Base-by-base conservation (phyloP, 2,888 invertebrate species). In the Plagodis pulveraria region DNA sequence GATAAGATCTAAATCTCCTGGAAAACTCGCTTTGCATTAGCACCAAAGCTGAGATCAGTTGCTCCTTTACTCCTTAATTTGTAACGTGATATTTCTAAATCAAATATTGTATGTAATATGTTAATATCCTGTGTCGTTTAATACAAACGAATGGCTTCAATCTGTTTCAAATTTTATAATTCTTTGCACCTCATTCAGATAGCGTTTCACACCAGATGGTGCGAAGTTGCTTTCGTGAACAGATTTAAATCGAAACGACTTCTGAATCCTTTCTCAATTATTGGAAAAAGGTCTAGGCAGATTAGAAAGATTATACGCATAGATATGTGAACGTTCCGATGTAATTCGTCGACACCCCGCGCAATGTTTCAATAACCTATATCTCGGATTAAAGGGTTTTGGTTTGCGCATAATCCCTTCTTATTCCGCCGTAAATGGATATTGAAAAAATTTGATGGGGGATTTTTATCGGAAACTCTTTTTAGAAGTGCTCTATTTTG, bases 401-500 rank as follows among this genome's bases (percentile, higher is more conserved):
- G 81, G 82, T 84, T 85, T 81, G 80, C 81, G 83, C 80, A 86
- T 88, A 89, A 88, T 89, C 89, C 84, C 78, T 82, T 84, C 85
- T 87, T 87, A 89, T 88, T 87, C 79, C 83, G 81, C 79, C 81
- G 84, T 86, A 86, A 89, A 89, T 88, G 89, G 88, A 87, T 89
- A 88, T 89, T 87, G 89, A 87, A 86, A 87, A 89, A 86, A 87
- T 84, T 87, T 87, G 84, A 86, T 87, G 79, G 85, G 80, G 77
- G 75, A 83, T 76, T 85, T 89, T 89, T 87, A 86, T 89, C 84
- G 89, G 80, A 86, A 90, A 84, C 80, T 84, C 87, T 88, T 88
- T 87, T 85, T 84, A 77, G 83, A 83, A 88, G 83, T 85, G 84
- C 84, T 87, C 87, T 89, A 89, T 88, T 91, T 90, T 86, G 88